Conservation (phyloP, 2,888 invertebrate genomes). For the Rhynchonema sp. region DNA sequence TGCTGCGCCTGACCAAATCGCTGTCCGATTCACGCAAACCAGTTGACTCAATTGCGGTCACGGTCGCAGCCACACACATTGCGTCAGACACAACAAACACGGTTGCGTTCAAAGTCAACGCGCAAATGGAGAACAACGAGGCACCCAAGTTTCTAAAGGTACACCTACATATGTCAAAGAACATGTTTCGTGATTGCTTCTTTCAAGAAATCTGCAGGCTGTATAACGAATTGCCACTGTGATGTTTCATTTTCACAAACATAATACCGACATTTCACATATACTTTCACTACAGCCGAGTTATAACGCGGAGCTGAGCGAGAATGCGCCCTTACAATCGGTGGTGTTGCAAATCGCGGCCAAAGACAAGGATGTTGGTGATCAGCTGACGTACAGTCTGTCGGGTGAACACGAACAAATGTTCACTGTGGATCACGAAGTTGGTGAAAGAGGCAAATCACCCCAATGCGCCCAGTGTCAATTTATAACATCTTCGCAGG, state of each 20-base stretch:
- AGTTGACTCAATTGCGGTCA: background rate
- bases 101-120: background rate
- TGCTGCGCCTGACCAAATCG: background rate
- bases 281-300: too few relatives aligned
- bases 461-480: too few relatives aligned
- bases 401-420: background rate
- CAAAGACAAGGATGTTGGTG: background rate
- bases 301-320: too few relatives aligned
- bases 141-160: background rate
- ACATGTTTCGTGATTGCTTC: too few relatives aligned
- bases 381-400: background rate
- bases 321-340: too few relatives aligned
- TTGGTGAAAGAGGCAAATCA: background rate
- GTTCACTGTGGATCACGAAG: background rate
- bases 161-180: too few relatives aligned
- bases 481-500: slow-evolving; percentile 33
- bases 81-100: background rate
- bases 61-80: background rate
- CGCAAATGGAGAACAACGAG: background rate
- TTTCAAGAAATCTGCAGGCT: too few relatives aligned
- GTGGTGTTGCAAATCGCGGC: too few relatives aligned
- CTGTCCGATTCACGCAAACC: background rate
- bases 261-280: too few relatives aligned
- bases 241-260: too few relatives aligned
- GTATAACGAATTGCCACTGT: too few relatives aligned